Base-by-base conservation (phyloP, 2,113 vertebrate species). In the Thunnus thynnus region DNA sequence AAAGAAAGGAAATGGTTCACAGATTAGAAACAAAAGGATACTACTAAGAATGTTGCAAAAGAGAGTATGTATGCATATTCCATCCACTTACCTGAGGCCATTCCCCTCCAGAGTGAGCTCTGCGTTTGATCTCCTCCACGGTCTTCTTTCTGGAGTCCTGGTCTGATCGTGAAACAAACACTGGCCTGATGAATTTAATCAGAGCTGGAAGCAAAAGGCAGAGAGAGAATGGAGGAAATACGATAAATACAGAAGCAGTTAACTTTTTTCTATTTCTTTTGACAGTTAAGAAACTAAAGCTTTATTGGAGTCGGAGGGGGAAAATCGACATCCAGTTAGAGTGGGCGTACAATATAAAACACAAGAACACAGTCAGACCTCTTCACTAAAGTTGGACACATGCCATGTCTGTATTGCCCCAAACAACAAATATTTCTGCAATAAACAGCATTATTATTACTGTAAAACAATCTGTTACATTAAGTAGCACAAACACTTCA, bases 131-230 rank as follows among this genome's bases (percentile, higher is more conserved):
- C 91, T 99, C 98, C 81, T 99, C 98, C 73, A 99, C 98, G 0
- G 98, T 99, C 88, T 96, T 99, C 90, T 96, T 95, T 44, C 98
- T 96, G 30, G 98, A 99, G 91, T 99, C 95, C 88, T 98, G 98
- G 93, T 99, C 97, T 3, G 96, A 97, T 10, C 98, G 95, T 13
- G 98, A 99, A 4, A 99, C 98, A 44, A 99, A 99, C 54, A 99
- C 97, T 0, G 98, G 98, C 63, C 96, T 95, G 84, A 99, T 98
- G 84, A 95, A 99, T 89, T 96, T 97, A 64, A 99, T 99, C 78
- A 99, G 94, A 80, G 98, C 98, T 99, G 89, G 18, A 90, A 67
- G 14, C 16, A 89, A 14, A 68, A 72, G 9, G 18, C 41, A 86
- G 25, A 74, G 2, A 22, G 1, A 78, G 16, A 47, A 30, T 1